Conservation (phyloP, 2,888 invertebrate genomes). For the Merodon equestris region DNA sequence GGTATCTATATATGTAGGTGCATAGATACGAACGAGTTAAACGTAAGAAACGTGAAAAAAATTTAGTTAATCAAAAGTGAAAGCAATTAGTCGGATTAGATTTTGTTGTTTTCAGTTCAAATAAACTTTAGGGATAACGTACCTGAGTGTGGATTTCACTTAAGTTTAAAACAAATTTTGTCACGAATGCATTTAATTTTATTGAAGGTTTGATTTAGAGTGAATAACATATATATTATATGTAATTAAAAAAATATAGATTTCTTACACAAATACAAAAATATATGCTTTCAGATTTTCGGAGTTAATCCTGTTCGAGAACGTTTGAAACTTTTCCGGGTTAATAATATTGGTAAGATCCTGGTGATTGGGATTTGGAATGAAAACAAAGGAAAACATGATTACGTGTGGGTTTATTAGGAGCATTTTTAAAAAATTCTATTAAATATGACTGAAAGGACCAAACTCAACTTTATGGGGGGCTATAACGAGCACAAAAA, state of each 20-base stretch:
- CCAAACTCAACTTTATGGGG: no score
- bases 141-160: slow-evolving; percentile 34
- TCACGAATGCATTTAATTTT: slow-evolving; percentile 48
- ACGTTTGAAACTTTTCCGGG: slow-evolving; percentile 31
- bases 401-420: no score
- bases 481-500: no score
- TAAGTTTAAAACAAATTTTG: slow-evolving; percentile 24
- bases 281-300: slow-evolving; percentile 2
- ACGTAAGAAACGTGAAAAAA: slow-evolving; percentile 26
- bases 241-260: slow-evolving; percentile 24
- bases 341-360: slow-evolving; percentile 63
- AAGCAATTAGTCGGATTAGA: slow-evolving; percentile 60
- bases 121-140: slow-evolving; percentile 43
- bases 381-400: not conserved
- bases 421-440: no score
- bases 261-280: slow-evolving; percentile 37
- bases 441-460: no score
- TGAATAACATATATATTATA: slow-evolving; percentile 2
- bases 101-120: slow-evolving; percentile 12
- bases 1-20: no score
- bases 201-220: slow-evolving; percentile 50
- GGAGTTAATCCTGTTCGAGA: slow-evolving; percentile 34
- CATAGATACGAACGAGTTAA: slow-evolving; percentile 21
- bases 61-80: slow-evolving; percentile 37
- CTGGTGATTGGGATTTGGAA: slow-evolving; percentile 34